Conservation (phyloP, 2,888 invertebrate species). For the Drosophila diplacantha region DNA sequence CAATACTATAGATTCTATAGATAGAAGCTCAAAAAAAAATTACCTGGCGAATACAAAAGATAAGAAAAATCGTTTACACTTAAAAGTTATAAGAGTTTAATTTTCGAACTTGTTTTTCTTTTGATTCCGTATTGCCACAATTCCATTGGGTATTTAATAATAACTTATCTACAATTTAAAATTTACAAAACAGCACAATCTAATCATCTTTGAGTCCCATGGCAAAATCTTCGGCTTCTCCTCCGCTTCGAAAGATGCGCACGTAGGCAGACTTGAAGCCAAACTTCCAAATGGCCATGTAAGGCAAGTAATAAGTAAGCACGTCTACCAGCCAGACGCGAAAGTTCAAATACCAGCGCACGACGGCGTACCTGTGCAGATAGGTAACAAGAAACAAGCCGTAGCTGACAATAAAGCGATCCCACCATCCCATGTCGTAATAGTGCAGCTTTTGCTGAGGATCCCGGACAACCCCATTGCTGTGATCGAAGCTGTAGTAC, state of each 20-base stretch:
- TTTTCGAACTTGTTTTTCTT: not conserved
- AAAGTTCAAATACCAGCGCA: constrained; percentile 82
- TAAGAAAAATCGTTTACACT: too few relatives aligned
- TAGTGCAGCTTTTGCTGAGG: constrained; percentile 77
- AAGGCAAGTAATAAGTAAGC: constrained; percentile 84
- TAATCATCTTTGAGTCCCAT: constrained; percentile 67
- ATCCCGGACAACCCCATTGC: constrained; percentile 51
- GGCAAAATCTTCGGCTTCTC: constrained; percentile 52
- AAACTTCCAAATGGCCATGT: constrained; percentile 83
- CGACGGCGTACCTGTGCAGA: constrained; percentile 79
- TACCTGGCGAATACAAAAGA: too few relatives aligned
- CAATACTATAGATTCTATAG: too few relatives aligned
- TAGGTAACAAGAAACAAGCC: constrained; percentile 73
- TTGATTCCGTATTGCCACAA: not conserved
- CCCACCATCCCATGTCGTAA: constrained; percentile 78
- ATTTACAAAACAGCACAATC: constrained; percentile 2
- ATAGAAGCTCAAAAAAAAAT: too few relatives aligned
- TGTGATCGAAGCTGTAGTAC: constrained; percentile 76
- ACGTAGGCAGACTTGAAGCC: constrained; percentile 82
- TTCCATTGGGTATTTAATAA: not conserved
- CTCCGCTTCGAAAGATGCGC: constrained; percentile 78
- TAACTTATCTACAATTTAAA: constrained; percentile 12
- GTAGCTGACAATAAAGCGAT: constrained; percentile 74
- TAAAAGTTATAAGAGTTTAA: too few relatives aligned
- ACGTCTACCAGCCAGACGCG: constrained; percentile 81